Conservation (phyloP, 2,888 invertebrate species). For the Peribatodes rhomboidaria region DNA sequence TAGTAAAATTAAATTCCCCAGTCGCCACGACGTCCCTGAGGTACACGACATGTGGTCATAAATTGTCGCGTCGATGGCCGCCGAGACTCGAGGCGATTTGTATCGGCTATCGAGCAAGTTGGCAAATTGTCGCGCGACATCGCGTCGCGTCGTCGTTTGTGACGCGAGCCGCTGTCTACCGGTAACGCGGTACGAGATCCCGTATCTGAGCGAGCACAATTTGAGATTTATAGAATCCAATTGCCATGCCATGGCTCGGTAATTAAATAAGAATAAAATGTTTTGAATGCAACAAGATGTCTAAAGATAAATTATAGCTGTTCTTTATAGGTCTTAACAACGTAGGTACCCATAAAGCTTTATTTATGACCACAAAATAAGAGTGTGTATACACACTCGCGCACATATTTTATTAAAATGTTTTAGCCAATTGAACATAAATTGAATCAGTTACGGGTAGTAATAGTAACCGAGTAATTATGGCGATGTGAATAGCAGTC, state of each 20-base stretch:
- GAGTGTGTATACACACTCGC: background rate
- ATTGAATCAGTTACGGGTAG: background rate
- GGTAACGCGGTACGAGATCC: background rate
- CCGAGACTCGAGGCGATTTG: background rate
- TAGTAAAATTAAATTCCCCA: background rate
- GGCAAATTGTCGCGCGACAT: slow-evolving; percentile 32
- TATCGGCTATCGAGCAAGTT: slow-evolving; percentile 8
- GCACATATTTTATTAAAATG: too few relatives aligned
- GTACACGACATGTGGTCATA: slow-evolving; percentile 18
- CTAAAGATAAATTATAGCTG: background rate
- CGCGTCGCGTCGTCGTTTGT: slow-evolving; percentile 1
- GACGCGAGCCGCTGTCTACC: background rate
- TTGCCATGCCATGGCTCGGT: background rate
- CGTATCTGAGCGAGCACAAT: slow-evolving; percentile 6
- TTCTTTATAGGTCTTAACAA: background rate
- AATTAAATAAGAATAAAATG: slow-evolving; percentile 6
- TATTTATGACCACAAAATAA: background rate
- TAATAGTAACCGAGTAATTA: background rate
- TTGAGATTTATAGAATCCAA: slow-evolving; percentile 14
- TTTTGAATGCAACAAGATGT: slow-evolving; percentile 1
- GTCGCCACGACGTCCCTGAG: background rate
- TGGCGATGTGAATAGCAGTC: background rate
- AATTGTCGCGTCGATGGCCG: slow-evolving; percentile 18
- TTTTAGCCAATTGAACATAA: background rate
- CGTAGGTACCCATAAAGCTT: background rate